Conservation (phyloP, 2,888 invertebrate species). For the Phymatocera aterrima region DNA sequence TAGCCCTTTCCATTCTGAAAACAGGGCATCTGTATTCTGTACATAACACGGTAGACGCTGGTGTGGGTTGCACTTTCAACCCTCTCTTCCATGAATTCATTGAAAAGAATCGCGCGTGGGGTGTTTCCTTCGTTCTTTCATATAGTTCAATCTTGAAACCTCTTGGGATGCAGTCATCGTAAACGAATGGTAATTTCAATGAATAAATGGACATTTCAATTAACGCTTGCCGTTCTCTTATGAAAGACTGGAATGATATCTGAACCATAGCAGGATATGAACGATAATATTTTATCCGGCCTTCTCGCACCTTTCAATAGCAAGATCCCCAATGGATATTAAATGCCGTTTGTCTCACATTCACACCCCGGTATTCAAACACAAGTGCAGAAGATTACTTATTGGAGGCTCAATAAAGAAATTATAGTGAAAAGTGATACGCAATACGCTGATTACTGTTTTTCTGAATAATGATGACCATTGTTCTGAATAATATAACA, state of each 20-base stretch:
- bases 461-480: neutral
- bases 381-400: neutral
- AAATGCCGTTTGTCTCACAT: neutral
- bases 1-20: neutral
- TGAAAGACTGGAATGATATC: neutral
- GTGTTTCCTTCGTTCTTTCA: neutral
- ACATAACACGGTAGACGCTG: neutral
- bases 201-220: neutral
- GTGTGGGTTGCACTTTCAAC: neutral
- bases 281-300: too few species aligned
- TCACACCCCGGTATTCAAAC: neutral
- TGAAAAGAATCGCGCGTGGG: constrained; percentile 2
- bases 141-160: constrained; percentile 2
- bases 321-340: neutral
- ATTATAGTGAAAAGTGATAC: neutral
- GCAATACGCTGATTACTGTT: neutral
- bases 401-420: neutral
- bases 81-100: constrained; percentile 22
- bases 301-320: neutral
- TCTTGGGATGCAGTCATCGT: constrained; percentile 5
- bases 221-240: neutral
- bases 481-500: neutral
- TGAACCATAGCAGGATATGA: too few species aligned
- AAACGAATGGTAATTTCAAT: neutral
- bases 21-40: constrained; percentile 22